A percentile compares a stretch with the other conserved stretches of the same genome.
Conservation (phyloP, 2,888 invertebrate genomes). For the Lapara coniferarum region DNA sequence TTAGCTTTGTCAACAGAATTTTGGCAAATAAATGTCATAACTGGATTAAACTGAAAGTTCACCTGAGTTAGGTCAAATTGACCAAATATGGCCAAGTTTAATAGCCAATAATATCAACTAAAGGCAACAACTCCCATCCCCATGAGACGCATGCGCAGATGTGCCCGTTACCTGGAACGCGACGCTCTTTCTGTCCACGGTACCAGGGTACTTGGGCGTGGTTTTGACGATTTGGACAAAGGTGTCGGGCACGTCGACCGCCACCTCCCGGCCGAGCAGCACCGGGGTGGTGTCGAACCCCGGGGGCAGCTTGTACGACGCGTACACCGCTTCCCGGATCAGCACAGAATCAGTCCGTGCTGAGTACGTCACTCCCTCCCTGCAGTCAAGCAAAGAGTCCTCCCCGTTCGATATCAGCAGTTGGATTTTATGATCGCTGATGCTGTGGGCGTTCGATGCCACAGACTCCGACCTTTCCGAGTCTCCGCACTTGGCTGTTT, state of each 20-base stretch:
- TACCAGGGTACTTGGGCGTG: constrained; percentile 86
- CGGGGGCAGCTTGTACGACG: constrained; percentile 75
- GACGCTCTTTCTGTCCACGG: constrained; percentile 80
- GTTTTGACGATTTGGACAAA: constrained; percentile 93
- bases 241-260: constrained; percentile 95
- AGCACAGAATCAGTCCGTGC: constrained; percentile 79
- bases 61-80: not conserved
- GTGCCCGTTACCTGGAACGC: constrained; percentile 78
- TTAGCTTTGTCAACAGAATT: not conserved
- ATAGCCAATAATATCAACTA: constrained; percentile 28
- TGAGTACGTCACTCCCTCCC: constrained; percentile 76
- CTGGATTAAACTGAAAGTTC: not conserved
- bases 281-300: constrained; percentile 80
- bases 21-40: not conserved
- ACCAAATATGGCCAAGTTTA: not conserved
- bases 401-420: constrained; percentile 76
- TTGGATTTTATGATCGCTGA: constrained; percentile 77
- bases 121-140: constrained; percentile 36
- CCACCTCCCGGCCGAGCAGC: constrained; percentile 85
- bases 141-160: constrained; percentile 49
- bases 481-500: constrained; percentile 76
- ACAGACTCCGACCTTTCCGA: constrained; percentile 70
- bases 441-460: constrained; percentile 63
- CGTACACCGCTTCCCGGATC: constrained; percentile 77
- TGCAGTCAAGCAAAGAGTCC: constrained; percentile 74